phyloP scores from a whole-genome alignment of 1,140 invertebrate genomes.

The Planococcus citri region DNA sequence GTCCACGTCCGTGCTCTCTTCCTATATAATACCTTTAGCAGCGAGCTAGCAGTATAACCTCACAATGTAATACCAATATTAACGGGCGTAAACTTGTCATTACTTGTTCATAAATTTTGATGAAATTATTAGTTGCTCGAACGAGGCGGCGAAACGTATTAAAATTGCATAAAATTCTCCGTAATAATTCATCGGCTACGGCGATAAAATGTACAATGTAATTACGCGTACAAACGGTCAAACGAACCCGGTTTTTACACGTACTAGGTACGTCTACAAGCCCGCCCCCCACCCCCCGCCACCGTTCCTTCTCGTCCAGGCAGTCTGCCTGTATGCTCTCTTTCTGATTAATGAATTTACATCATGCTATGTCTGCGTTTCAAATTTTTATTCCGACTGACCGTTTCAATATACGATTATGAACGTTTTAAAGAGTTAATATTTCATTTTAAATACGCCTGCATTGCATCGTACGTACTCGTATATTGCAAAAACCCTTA shows the following conservation, averaged over 20 bases:
- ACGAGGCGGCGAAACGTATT: slow-evolving; percentile 15
- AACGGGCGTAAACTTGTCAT: slow-evolving; percentile 17
- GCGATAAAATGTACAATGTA: slow-evolving; percentile 17
- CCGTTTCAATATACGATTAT: too few species aligned
- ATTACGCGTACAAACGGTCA: slow-evolving; percentile 13
- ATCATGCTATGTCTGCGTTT: not conserved
- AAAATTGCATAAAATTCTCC: slow-evolving; percentile 17
- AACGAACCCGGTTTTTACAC: not conserved
- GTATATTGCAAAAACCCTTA: too few species aligned
- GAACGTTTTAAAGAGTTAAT: too few species aligned
- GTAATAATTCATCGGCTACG: slow-evolving; percentile 3
- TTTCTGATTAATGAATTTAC: not conserved
- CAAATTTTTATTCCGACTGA: too few species aligned
- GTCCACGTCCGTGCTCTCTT: not conserved
- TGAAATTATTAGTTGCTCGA: slow-evolving; percentile 12
- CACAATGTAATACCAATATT: slow-evolving; percentile 14
- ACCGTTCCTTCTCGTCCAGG: too few species aligned
- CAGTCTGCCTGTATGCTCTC: too few species aligned
- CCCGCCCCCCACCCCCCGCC: too few species aligned
- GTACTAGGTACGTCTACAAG: too few species aligned
- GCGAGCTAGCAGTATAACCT: too few species aligned
- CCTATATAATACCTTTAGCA: too few species aligned
- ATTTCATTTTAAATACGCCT: too few species aligned
- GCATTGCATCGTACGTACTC: too few species aligned
- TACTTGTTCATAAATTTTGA: slow-evolving; percentile 20